These are phyloP conservation scores for Actinopyga echinites DNA, from an alignment of 53 echinoderm and acorn worm species.

Conservation along the genomic window DNA sequence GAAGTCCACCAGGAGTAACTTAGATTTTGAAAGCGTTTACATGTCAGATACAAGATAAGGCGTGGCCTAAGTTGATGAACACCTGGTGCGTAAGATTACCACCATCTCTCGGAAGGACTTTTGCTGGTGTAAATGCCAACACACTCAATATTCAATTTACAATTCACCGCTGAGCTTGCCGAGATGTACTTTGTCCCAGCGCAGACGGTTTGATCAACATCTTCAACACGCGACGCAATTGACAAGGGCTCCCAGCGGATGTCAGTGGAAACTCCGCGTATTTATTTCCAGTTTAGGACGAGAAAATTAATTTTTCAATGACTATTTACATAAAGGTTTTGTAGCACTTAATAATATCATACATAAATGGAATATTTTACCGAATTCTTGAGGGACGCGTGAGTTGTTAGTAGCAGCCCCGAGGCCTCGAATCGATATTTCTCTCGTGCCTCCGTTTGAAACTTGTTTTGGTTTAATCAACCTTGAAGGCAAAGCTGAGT, in stretches of 20 bases:
- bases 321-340: constrained; percentile 42
- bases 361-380: constrained; percentile 43
- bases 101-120: not conserved
- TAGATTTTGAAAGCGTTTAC: not conserved
- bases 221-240: constrained; percentile 32
- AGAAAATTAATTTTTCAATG: constrained; percentile 38
- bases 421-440: constrained; percentile 12
- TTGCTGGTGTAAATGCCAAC: constrained; percentile 15
- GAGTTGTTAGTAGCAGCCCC: constrained; percentile 27
- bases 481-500: constrained; percentile 21
- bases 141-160: constrained; percentile 29
- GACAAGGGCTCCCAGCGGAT: constrained; percentile 32
- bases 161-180: not conserved
- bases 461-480: constrained; percentile 42
- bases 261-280: constrained; percentile 21
- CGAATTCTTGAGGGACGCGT: constrained; percentile 34
- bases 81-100: constrained; percentile 38
- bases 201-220: constrained; percentile 9
- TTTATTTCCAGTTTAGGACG: constrained; percentile 35
- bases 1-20: constrained; percentile 6
- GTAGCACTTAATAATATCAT: constrained; percentile 40
- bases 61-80: constrained; percentile 20
- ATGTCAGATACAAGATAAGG: not conserved
- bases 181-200: not conserved
- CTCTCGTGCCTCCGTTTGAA: not conserved